Base-by-base conservation (phyloP, 2,888 invertebrate genomes). In the Diarsia dahlii region DNA sequence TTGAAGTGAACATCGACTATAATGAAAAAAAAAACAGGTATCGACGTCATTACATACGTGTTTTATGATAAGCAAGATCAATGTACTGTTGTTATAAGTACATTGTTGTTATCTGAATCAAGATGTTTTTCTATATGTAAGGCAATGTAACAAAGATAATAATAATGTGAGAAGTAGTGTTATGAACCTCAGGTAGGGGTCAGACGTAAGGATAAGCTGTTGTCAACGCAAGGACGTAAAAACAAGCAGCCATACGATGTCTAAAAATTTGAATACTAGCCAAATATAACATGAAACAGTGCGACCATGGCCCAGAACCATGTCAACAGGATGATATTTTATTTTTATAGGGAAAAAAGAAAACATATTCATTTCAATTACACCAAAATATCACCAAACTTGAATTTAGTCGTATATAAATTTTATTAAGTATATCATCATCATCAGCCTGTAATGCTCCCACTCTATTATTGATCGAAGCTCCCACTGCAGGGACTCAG, bases 181-280 rank as follows among this genome's bases (percentile, higher is more conserved):
- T 80, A 68, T 71, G 70, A 63, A 56, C 74, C 71, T 76, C 71
- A 13, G 62, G 50, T 74, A 69, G 54, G 75, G 79, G 81, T 82
- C 80, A 85, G 73, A 69, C 28, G 64, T 74, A 67, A 82, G 79
- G 81, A 81, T 80, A 82, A 75, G 76, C n/a, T n/a, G n/a, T 76
- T 74, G 71, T 60, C 67, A 68, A 68, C 18, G 6, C 77, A 78
- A 80, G 73, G 75, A 81, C 78, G 72, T 12, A 6, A 20, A 39
- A 65, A 58, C 62, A 71, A 60, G 64, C 58, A 46, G 76, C 66
- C 60, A 74, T 80, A 46, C 82, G 78, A 90, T 91, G 89, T 89
- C 88, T 78, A 81, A 84, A 84, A 85, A 85, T 85, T 93, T 93
- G 92, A 94, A 89, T 90, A 88, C 84, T 80, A 86, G 92, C 93